A percentile compares a stretch with the other conserved stretches of the same genome.
phyloP scores from a whole-genome alignment of 1,140 invertebrate species.

The Proales similis region DNA sequence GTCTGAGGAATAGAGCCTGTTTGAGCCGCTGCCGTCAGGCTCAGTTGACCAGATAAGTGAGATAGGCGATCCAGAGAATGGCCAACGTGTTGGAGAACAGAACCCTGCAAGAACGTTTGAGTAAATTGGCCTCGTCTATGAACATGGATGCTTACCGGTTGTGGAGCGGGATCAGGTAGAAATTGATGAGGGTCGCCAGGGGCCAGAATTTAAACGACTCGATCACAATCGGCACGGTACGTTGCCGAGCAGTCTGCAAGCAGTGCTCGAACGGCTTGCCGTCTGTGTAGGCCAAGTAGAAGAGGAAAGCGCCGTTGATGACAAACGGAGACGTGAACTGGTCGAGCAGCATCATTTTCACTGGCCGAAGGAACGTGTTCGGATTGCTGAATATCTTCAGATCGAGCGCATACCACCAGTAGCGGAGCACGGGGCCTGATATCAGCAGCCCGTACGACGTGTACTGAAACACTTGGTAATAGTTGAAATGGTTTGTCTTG shows the following conservation, averaged over 20 bases:
- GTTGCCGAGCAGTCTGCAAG: background rate
- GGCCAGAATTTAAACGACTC: conserved; percentile 35
- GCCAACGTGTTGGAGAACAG: conserved; percentile 9
- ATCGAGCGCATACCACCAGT: conserved; percentile 30
- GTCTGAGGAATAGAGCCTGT: too few relatives aligned
- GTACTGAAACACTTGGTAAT: conserved; percentile 3
- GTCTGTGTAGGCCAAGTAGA: conserved; percentile 10
- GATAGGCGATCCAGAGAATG: conserved; percentile 19
- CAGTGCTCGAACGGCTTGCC: conserved; percentile 13
- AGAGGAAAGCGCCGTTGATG: conserved; percentile 5
- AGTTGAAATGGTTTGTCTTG: conserved; percentile 19
- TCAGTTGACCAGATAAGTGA: conserved; percentile 32
- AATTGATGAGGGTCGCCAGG: conserved; percentile 20
- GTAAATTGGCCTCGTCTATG: too few relatives aligned
- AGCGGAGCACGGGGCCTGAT: conserved; percentile 9
- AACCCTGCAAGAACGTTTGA: too few relatives aligned
- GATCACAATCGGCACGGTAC: conserved; percentile 1
- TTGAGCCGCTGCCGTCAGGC: too few relatives aligned
- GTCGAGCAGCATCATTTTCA: conserved; percentile 31
- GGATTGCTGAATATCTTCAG: conserved; percentile 26
- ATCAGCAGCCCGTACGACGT: conserved; percentile 14
- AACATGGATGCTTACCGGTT: too few relatives aligned
- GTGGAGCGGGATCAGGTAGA: conserved; percentile 24
- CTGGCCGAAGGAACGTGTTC: conserved; percentile 12
- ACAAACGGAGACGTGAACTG: conserved; percentile 18